Evolutionary conservation across 1,140 invertebrate species (phyloP), one percentile per base, ranked within the genome.

Genomic region (Steinernema khuongi): DNA sequence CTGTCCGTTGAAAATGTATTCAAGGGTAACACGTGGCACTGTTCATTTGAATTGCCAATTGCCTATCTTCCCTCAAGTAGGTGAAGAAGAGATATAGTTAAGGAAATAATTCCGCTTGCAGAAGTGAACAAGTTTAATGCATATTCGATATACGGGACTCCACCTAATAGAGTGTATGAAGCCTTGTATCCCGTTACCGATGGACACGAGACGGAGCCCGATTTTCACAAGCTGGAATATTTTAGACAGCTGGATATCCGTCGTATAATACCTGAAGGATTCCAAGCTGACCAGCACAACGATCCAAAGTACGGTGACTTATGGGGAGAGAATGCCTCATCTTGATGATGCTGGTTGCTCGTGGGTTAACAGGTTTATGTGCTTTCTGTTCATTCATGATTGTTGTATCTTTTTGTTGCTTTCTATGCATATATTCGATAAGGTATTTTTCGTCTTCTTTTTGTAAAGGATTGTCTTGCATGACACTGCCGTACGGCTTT

Each of bases 71-170:
- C 83, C 32, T 76, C 76, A 70, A 76, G 84, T 84, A 31, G 36
- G 83, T 43, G 33, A 68, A 67, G 1, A 7, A 26, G 19, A 19
- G 11, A 11, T 67, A 4, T 22, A 28, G 22, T 14, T 43, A n/a
- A 36, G 11, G 7, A n/a, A n/a, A n/a, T n/a, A n/a, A n/a, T 71
- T 60, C 22, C 29, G 41, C 4, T 71, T 71, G 11, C 81, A 69
- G 83, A 84, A 60, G 86, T 89, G 0, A 85, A 82, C 28, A 86
- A 85, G 73, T 87, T 90, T 75, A 90, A 90, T 81, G 88, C 88
- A 1, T 90, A 89, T 78, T 88, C 88, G 31, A 89, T 89, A 71
- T 88, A 90, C 76, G 88, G 88, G 4, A 80, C 80, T 11, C 86
- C 81, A 1, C 78, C 81, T 0, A 74, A 85, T 4, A 74, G 89